These are phyloP conservation scores for Pristionchus maxplancki DNA, from an alignment of 2,888 invertebrate genomes.

Conservation along the genomic window DNA sequence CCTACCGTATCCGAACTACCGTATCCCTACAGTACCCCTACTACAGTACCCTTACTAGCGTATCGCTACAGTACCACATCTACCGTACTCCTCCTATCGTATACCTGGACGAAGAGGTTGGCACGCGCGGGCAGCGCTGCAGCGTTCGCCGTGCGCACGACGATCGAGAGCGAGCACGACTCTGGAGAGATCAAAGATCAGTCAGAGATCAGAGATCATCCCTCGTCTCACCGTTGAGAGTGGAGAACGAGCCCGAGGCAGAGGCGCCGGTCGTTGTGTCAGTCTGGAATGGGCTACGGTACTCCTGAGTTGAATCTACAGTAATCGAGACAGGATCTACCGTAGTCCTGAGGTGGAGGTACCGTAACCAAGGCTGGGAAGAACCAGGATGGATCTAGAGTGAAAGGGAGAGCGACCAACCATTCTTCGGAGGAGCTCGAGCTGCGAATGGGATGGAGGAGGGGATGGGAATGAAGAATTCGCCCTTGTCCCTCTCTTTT, in stretches of 20 bases:
- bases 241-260: not conserved
- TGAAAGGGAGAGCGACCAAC: too few relatives aligned
- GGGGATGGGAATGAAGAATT: too few relatives aligned
- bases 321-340: not conserved
- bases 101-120: conserved; percentile 55
- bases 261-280: not conserved
- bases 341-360: not conserved
- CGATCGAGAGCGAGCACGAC: conserved; percentile 53
- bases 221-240: not conserved
- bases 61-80: not conserved
- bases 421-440: too few relatives aligned
- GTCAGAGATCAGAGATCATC: not conserved
- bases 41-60: not conserved
- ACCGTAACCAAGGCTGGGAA: too few relatives aligned
- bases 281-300: not conserved
- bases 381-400: too few relatives aligned
- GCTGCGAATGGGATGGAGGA: too few relatives aligned
- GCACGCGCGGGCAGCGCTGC: conserved; percentile 52
- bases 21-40: too few relatives aligned
- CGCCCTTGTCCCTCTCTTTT: too few relatives aligned
- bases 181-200: conserved; percentile 47
- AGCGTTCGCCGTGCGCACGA: conserved; percentile 55
- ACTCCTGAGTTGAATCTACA: not conserved
- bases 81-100: not conserved
- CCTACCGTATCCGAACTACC: not conserved